A percentile compares a stretch with the other conserved stretches of the same genome.
These are phyloP conservation scores for Seriola quinqueradiata DNA, from an alignment of 2,113 vertebrate genomes.

Conservation along the genomic window DNA sequence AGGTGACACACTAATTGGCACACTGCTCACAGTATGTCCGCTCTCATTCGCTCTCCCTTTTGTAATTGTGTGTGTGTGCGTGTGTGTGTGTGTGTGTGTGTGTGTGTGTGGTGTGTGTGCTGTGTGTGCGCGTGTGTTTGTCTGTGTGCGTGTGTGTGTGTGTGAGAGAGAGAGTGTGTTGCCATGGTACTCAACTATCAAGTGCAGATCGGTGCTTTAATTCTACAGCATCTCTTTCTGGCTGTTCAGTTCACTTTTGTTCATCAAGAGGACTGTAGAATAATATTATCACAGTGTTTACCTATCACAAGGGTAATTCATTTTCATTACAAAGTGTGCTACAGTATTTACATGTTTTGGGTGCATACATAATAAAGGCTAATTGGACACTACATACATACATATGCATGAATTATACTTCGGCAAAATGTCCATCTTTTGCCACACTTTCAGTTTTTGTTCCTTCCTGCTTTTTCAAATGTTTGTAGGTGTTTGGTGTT, in stretches of 20 bases:
- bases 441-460: not conserved
- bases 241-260: slow-evolving; percentile 19
- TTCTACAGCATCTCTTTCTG: slow-evolving; percentile 24
- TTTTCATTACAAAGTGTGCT: slow-evolving; percentile 11
- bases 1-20: slow-evolving; percentile 75
- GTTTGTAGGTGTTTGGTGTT: slow-evolving; percentile 93
- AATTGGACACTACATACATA: not conserved
- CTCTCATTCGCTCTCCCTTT: slow-evolving; percentile 15
- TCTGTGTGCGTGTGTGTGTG: not conserved
- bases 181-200: slow-evolving; percentile 55
- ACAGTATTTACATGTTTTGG: not conserved
- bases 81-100: slow-evolving; percentile 1
- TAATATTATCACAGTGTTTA: slow-evolving; percentile 3
- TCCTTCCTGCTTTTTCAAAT: not conserved
- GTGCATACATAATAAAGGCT: slow-evolving; percentile 5
- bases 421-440: not conserved
- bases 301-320: slow-evolving; percentile 3
- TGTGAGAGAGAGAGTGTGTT: slow-evolving; percentile 12
- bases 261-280: slow-evolving; percentile 7
- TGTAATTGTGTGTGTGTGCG: not conserved
- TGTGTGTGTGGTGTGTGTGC: too few relatives aligned
- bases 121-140: not conserved
- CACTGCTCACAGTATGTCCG: slow-evolving; percentile 48
- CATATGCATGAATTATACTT: not conserved
- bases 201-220: slow-evolving; percentile 38